Conservation (phyloP, 2,888 invertebrate genomes). For the Hydraecia micacea region DNA sequence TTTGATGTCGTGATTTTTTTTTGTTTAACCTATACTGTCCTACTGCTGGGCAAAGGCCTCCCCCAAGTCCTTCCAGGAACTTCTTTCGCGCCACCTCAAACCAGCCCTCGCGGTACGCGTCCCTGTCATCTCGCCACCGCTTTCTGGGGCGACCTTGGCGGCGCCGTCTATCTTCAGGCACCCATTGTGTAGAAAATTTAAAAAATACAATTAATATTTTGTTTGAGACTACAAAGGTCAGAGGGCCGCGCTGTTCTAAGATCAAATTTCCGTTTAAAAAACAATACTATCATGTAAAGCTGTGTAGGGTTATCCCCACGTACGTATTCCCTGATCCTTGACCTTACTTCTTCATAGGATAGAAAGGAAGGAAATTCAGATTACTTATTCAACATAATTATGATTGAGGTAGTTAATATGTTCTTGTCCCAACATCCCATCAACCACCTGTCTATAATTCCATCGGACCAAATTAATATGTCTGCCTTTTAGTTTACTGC, state of each 20-base stretch:
- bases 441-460: background rate
- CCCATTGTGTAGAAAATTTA: too few relatives aligned
- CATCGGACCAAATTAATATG: background rate
- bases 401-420: background rate
- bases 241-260: background rate
- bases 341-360: background rate
- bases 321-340: background rate
- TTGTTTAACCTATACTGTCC: too few relatives aligned
- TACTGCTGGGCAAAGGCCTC: too few relatives aligned
- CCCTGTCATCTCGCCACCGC: too few relatives aligned
- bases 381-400: background rate
- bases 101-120: too few relatives aligned
- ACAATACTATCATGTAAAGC: background rate
- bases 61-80: too few relatives aligned
- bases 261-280: background rate
- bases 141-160: too few relatives aligned
- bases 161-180: too few relatives aligned
- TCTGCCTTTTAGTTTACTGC: background rate
- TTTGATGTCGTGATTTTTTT: too few relatives aligned
- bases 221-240: background rate
- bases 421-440: background rate
- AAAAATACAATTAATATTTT: background rate
- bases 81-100: too few relatives aligned
- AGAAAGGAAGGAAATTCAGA: background rate
- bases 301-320: background rate